A percentile compares a stretch with the other conserved stretches of the same genome.
These are phyloP conservation scores for Mellivora capensis DNA, from an alignment of 2,113 vertebrate genomes.

Conservation along the genomic window DNA sequence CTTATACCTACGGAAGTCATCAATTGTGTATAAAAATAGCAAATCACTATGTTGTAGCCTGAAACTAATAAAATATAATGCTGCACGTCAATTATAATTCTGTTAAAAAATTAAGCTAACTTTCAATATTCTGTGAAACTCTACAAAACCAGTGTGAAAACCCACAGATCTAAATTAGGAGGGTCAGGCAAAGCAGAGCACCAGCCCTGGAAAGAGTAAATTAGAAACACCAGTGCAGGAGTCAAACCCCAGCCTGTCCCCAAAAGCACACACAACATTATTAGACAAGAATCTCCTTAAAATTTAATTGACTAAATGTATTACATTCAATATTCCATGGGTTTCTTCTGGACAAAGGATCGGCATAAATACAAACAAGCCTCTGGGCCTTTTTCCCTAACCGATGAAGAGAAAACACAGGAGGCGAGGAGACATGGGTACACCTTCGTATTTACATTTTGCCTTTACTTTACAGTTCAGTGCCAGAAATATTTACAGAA, in stretches of 20 bases:
- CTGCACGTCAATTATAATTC: neutral
- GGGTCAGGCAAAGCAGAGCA: neutral
- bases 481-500: conserved; percentile 91
- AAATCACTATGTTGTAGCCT: neutral
- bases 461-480: conserved; percentile 90
- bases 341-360: conserved; percentile 89
- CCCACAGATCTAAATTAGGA: neutral
- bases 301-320: conserved; percentile 95
- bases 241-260: neutral
- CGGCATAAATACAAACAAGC: conserved; percentile 91
- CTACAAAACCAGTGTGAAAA: neutral
- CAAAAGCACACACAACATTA: conserved; percentile 52
- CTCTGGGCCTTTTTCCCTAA: conserved; percentile 86
- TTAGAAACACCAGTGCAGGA: neutral
- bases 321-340: conserved; percentile 94
- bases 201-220: neutral
- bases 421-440: conserved; percentile 85
- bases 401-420: conserved; percentile 83
- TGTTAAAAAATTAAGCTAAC: neutral
- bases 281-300: conserved; percentile 93
- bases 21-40: neutral
- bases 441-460: conserved; percentile 91
- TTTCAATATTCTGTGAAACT: neutral
- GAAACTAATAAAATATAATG: neutral
- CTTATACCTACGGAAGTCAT: neutral